phyloP scores from a whole-genome alignment of 2,888 invertebrate species.

The Oscheius sp. region DNA sequence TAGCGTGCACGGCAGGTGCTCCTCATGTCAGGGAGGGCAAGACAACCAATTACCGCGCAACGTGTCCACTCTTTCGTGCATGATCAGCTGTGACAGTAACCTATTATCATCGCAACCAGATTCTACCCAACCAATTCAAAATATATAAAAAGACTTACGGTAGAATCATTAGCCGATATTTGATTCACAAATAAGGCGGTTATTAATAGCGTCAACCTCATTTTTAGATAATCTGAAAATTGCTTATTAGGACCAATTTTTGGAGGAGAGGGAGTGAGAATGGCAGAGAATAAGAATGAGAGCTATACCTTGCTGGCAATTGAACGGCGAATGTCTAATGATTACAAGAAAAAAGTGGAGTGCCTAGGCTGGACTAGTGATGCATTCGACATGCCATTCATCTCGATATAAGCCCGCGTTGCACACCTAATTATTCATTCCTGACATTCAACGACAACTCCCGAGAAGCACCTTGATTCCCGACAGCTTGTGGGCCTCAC shows the following conservation, averaged over 20 bases:
- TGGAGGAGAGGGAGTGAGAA: background rate
- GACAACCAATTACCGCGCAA: constrained; percentile 23
- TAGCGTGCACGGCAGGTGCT: constrained; percentile 30
- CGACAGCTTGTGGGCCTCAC: background rate
- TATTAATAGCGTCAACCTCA: constrained; percentile 7
- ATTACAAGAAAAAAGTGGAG: background rate
- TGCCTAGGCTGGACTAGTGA: constrained; percentile 6
- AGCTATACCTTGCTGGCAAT: background rate
- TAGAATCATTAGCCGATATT: constrained; percentile 5
- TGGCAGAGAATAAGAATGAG: background rate
- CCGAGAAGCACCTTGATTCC: constrained; percentile 7
- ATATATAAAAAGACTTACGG: constrained; percentile 10
- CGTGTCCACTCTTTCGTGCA: constrained; percentile 21
- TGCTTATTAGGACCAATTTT: background rate
- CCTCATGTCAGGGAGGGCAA: constrained; percentile 18
- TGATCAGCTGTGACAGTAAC: constrained; percentile 21
- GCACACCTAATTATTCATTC: constrained; percentile 29
- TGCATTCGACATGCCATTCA: constrained; percentile 29
- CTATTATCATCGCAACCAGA: constrained; percentile 7
- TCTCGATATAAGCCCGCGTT: constrained; percentile 30
- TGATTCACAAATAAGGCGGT: background rate
- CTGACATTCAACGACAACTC: constrained; percentile 28
- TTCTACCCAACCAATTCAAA: background rate
- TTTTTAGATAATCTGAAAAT: constrained; percentile 5
- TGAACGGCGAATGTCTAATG: background rate